These are phyloP conservation scores for Cavia aperea DNA, from an alignment of 2,113 vertebrate species.

Conservation along the genomic window DNA sequence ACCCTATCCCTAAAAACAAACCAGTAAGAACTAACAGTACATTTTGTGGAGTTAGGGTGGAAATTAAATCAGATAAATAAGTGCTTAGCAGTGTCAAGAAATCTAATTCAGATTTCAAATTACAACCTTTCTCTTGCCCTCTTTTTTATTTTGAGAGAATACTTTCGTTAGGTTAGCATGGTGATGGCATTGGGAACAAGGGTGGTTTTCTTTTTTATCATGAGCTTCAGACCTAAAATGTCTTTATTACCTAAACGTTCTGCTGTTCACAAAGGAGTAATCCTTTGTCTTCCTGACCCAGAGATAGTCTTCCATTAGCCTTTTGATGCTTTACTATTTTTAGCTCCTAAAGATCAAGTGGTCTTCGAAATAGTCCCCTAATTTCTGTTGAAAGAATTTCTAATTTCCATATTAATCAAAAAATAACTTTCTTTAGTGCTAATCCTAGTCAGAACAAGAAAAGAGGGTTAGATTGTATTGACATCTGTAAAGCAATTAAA, in stretches of 20 bases:
- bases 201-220: constrained; percentile 30
- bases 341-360: constrained; percentile 65
- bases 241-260: not conserved
- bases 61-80: constrained; percentile 38
- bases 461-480: constrained; percentile 67
- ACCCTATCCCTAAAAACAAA: not conserved
- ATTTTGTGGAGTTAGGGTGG: constrained; percentile 2
- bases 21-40: not conserved
- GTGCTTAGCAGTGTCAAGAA: constrained; percentile 11
- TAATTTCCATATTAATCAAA: constrained; percentile 78
- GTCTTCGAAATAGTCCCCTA: constrained; percentile 53
- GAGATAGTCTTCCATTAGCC: constrained; percentile 38
- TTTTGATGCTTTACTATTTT: constrained; percentile 60
- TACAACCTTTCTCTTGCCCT: not conserved
- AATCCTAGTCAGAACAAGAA: constrained; percentile 72
- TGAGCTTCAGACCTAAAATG: constrained; percentile 29
- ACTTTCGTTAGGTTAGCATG: not conserved
- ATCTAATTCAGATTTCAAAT: not conserved
- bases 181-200: not conserved
- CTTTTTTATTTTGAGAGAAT: constrained; percentile 30
- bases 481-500: constrained; percentile 75
- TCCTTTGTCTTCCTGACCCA: constrained; percentile 30
- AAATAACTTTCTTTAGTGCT: constrained; percentile 68
- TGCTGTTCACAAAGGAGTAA: not conserved
- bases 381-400: constrained; percentile 71